Evolutionary conservation across 2,888 invertebrate genomes (phyloP).

Genomic region (Noctua janthe): DNA sequence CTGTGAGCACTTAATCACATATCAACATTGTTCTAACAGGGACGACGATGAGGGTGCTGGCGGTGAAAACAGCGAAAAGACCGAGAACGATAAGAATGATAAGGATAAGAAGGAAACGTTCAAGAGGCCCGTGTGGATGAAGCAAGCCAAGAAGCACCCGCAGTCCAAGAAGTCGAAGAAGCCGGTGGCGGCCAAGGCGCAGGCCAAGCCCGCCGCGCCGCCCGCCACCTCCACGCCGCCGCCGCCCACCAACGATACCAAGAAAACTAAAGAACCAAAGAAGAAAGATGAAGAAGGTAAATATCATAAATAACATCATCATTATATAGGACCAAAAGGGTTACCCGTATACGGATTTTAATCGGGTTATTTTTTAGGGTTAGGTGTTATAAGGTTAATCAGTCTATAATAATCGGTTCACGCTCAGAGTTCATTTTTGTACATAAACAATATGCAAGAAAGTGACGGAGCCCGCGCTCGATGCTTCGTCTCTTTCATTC

Average conservation of each 20-base stretch:
- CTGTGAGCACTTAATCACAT: not conserved
- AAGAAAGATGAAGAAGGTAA: constrained; percentile 80
- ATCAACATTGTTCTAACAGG: constrained; percentile 72
- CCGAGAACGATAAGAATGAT: constrained; percentile 82
- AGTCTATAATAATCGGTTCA: not conserved
- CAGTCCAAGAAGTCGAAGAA: constrained; percentile 77
- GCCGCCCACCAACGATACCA: constrained; percentile 72
- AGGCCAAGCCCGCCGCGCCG: constrained; percentile 67
- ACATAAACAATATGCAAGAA: not conserved
- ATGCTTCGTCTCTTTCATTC: not conserved
- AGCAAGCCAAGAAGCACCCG: constrained; percentile 79
- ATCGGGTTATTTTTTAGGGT: not conserved
- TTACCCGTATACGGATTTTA: not conserved
- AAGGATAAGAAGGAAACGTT: constrained; percentile 88
- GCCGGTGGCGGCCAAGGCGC: constrained; percentile 74
- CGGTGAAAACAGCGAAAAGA: constrained; percentile 86
- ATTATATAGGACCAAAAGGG: not conserved
- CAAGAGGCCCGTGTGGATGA: constrained; percentile 91
- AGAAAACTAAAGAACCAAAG: constrained; percentile 85
- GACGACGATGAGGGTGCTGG: constrained; percentile 90
- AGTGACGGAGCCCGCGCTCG: not conserved
- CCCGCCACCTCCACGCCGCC: constrained; percentile 71
- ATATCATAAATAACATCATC: not conserved
- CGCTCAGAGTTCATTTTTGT: not conserved
- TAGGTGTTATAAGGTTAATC: not conserved